Evolutionary conservation across 2,888 invertebrate species (phyloP), one percentile per base, ranked within the genome.

Genomic region (Pristionchus mayeri): DNA sequence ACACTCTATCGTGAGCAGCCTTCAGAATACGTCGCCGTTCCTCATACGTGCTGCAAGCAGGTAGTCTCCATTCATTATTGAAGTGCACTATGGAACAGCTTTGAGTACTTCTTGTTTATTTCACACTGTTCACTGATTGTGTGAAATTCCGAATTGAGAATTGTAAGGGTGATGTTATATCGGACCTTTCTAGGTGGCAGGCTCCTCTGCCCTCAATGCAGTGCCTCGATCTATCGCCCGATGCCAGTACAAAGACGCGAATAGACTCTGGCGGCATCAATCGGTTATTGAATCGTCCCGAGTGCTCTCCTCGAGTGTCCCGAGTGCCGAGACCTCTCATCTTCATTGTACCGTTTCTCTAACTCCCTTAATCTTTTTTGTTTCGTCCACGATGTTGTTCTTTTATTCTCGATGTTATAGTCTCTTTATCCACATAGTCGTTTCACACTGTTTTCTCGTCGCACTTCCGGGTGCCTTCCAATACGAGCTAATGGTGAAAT

Each of bases 11-110:
- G 67, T 3, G 80, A 79, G 18, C 57, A 80, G 9, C 85, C 78
- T 0, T 48, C 84, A n/a, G 87, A 87, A 40, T 63, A 50, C 86
- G 9, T 54, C 21, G 52, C 82, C 24, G 89, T 90, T 63, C 91
- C 91, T 18, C 85, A 87, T 13, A 88, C 91, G 3, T 91, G 91
- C 80, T 91, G 91, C 85, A 88, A 86, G 44, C 89, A 88, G 63
- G 76, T 84, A 75, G n/a, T 11, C 4, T 4, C 9, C 18, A 40
- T 63, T 13, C n/a, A n/a, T n/a, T n/a, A n/a, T n/a, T n/a, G n/a
- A n/a, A n/a, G n/a, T n/a, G n/a, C n/a, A n/a, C n/a, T n/a, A n/a
- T n/a, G n/a, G n/a, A n/a, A n/a, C n/a, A n/a, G n/a, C n/a, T n/a
- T n/a, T n/a, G n/a, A n/a, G n/a, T n/a, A n/a, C n/a, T n/a, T n/a